Evolutionary conservation across 2,888 invertebrate genomes (phyloP).

Genomic region (Lysandra coridon): DNA sequence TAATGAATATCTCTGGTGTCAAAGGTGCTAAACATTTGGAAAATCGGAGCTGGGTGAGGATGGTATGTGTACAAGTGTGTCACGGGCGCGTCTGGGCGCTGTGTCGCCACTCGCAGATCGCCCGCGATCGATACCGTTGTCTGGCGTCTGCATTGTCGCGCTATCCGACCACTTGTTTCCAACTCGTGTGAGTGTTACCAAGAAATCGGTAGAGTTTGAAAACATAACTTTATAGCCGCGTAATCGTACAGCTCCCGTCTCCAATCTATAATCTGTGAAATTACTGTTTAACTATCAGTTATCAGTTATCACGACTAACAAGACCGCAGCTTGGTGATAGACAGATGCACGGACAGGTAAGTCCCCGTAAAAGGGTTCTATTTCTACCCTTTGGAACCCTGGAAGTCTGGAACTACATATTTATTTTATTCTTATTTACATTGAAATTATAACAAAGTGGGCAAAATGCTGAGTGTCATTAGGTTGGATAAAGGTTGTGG

Average conservation of each 20-base stretch:
- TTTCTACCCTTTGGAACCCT: background rate
- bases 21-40: too few relatives aligned
- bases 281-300: too few relatives aligned
- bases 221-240: too few relatives aligned
- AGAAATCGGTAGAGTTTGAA: too few relatives aligned
- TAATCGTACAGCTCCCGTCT: too few relatives aligned
- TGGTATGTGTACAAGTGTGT: constrained; percentile 4
- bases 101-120: constrained; percentile 40
- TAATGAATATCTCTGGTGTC: too few relatives aligned
- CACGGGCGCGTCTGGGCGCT: constrained; percentile 28
- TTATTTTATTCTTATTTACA: background rate
- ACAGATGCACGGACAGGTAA: background rate
- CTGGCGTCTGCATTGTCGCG: constrained; percentile 35
- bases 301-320: too few relatives aligned
- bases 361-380: background rate
- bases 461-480: constrained; percentile 28
- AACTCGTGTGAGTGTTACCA: background rate
- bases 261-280: too few relatives aligned
- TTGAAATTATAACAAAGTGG: constrained; percentile 26
- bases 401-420: background rate
- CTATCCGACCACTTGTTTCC: constrained; percentile 17
- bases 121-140: constrained; percentile 39
- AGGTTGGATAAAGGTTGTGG: constrained; percentile 22
- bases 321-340: too few relatives aligned
- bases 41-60: too few relatives aligned